Conservation (phyloP, 2,888 invertebrate genomes). For the Torymus tubicola region DNA sequence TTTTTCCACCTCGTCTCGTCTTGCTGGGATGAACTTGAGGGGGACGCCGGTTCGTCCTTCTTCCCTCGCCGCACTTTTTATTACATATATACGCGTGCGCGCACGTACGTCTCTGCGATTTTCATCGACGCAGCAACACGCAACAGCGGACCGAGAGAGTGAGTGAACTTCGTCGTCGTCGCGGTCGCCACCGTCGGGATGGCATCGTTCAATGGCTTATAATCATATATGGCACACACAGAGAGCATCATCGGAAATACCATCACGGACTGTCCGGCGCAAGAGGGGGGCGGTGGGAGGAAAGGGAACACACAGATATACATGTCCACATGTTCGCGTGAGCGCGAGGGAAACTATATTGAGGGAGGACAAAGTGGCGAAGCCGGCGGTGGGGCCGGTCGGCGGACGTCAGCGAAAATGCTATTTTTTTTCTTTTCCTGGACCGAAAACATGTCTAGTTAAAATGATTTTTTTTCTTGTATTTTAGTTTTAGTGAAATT, state of each 20-base stretch:
- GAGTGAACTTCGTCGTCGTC: conserved; percentile 21
- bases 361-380: background rate
- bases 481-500: too few species aligned
- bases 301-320: background rate
- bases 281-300: background rate
- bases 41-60: background rate
- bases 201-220: conserved; percentile 49
- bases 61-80: conserved; percentile 10
- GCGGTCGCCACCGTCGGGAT: background rate
- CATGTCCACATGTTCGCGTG: background rate
- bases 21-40: conserved; percentile 2
- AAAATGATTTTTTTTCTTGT: too few species aligned
- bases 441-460: too few species aligned
- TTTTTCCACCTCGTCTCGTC: background rate
- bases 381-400: background rate
- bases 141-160: background rate
- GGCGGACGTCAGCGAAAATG: conserved; percentile 11
- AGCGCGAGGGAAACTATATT: background rate
- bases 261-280: conserved; percentile 22
- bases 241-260: conserved; percentile 41
- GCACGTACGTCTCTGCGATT: conserved; percentile 11
- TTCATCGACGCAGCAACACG: background rate
- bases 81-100: conserved; percentile 20
- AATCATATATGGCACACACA: conserved; percentile 53
- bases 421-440: background rate